A percentile compares a stretch with the other conserved stretches of the same genome.
These are phyloP conservation scores for Haliclona indistincta DNA, from an alignment of 37 sponge, comb jelly and placozoan species.

Conservation along the genomic window DNA sequence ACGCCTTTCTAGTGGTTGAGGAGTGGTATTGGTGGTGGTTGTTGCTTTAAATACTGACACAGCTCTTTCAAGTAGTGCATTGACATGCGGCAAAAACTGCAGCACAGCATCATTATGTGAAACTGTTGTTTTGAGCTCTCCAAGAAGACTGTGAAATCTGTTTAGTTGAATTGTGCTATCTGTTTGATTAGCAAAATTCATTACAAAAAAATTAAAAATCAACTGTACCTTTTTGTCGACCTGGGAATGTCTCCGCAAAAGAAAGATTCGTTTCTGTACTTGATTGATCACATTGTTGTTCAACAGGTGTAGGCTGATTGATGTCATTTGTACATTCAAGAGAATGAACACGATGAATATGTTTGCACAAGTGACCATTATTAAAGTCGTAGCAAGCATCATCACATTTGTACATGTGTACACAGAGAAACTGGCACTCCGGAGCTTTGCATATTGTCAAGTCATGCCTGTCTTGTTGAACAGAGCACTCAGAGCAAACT, in stretches of 20 bases:
- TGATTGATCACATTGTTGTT: not conserved
- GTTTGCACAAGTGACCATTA: constrained; percentile 48
- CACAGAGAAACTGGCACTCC: constrained; percentile 22
- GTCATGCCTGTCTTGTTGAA: no score
- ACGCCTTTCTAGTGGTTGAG: not conserved
- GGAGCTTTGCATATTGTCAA: not conserved
- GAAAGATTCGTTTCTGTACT: no score
- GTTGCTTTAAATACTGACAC: constrained; percentile 3
- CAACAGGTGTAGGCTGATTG: not conserved
- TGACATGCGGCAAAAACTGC: constrained; percentile 5
- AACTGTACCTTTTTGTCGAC: constrained; percentile 27
- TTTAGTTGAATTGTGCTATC: not conserved
- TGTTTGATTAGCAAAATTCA: not conserved
- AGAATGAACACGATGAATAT: constrained; percentile 46
- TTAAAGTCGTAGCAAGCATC: constrained; percentile 28
- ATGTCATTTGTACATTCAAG: not conserved
- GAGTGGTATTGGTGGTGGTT: not conserved
- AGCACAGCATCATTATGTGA: not conserved
- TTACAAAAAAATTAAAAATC: not conserved
- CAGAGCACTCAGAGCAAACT: not conserved
- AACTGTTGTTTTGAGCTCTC: constrained; percentile 2
- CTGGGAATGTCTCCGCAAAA: not conserved
- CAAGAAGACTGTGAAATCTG: not conserved
- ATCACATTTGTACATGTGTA: constrained; percentile 39
- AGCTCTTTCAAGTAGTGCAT: constrained; percentile 26